Base-by-base conservation (phyloP, 2,113 vertebrate species). In the Stegastes partitus region DNA sequence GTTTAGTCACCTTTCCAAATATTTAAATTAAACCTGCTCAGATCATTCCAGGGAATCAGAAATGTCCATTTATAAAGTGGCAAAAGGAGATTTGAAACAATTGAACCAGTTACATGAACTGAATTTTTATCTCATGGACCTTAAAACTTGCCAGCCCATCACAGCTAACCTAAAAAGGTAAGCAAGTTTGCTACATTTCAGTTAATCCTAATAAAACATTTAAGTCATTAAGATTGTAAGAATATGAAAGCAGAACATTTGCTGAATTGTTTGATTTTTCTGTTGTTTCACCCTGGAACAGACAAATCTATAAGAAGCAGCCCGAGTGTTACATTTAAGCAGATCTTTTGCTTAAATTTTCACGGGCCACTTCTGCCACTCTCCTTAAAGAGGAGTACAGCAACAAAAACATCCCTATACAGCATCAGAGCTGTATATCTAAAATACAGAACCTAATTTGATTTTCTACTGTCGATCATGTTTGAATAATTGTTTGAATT, bases 401-500 rank as follows among this genome's bases (percentile, higher is more conserved):
- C 8, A 3, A n/a, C n/a, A 39, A 54, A 67, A 58, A 21, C 14
- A 49, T 31, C 42, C 21, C 51, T n/a, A n/a, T n/a, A n/a, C n/a
- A n/a, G 21, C 61, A n/a, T 23, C 26, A 28, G 42, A 22, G 37
- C 19, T 42, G 25, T 64, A 55, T 2, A 4, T 69, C 34, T 45
- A 39, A 78, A 76, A 26, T 4, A 15, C 26, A 25, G 0, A 23
- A n/a, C 11, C 19, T n/a, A n/a, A 49, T 11, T 56, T 2, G 44
- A 34, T 34, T 34, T 34, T 25, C 53, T 16, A 57, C 56, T 8
- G 10, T 59, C 11, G 23, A 55, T 58, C 39, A 45, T 44, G 21
- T 75, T 70, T 25, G 22, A 77, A 21, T 34, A n/a, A 21, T 53
- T 23, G 25, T 68, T 74, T 85, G 18, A n/a, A 61, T 82, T 74